Conservation (phyloP, 2,797 vertebrate species). For the Onychomys arenicola region DNA sequence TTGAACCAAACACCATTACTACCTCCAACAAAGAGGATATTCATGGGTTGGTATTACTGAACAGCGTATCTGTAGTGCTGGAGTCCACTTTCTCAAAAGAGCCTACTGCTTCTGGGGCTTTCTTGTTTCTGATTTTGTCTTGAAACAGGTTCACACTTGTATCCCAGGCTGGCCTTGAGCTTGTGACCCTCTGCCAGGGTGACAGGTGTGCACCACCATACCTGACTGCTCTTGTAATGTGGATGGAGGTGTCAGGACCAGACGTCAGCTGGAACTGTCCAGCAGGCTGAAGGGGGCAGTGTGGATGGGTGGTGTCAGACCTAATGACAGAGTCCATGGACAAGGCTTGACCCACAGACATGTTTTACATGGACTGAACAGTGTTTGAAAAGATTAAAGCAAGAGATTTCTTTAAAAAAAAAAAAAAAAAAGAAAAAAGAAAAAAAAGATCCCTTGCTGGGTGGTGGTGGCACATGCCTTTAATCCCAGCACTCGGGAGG, state of each 20-base stretch:
- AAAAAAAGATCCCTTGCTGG: background rate
- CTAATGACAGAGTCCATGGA: background rate
- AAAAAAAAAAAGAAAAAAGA: too few relatives aligned
- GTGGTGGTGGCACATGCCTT: too few relatives aligned
- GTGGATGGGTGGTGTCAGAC: background rate
- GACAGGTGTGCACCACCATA: background rate
- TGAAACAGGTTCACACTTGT: background rate
- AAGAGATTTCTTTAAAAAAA: background rate
- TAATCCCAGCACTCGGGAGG: too few relatives aligned
- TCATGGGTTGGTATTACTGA: background rate
- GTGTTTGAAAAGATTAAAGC: background rate
- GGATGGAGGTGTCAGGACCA: background rate
- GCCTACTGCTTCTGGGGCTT: background rate
- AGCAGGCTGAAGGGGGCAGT: background rate
- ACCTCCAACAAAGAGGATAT: background rate
- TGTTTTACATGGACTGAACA: background rate
- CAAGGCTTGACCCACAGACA: background rate
- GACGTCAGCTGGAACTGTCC: background rate
- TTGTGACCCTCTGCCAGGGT: background rate
- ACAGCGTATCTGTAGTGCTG: accelerated
- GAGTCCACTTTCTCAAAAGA: background rate
- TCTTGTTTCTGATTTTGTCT: background rate
- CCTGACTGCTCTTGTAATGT: background rate
- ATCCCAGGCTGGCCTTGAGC: background rate
- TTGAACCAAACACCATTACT: background rate